phyloP scores from a whole-genome alignment of 2,888 invertebrate species.

The Diadromus collaris region DNA sequence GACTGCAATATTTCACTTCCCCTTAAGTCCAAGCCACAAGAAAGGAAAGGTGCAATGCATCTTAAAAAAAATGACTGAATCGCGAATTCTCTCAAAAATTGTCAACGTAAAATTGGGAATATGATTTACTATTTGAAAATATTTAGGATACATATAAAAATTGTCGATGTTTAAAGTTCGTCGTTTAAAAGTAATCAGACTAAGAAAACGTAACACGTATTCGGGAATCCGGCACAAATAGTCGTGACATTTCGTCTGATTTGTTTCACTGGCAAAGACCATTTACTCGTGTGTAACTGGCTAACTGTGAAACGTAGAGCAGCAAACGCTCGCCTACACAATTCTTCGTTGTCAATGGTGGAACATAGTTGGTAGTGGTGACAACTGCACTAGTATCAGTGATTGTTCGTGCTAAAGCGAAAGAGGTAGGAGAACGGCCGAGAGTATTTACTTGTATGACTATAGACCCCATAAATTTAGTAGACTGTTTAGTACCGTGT shows the following conservation, averaged over 20 bases:
- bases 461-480: constrained; percentile 17
- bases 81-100: no score
- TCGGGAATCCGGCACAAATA: neutral
- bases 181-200: no score
- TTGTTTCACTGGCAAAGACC: neutral
- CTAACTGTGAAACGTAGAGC: constrained; percentile 12
- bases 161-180: no score
- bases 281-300: neutral
- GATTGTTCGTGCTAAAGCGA: neutral
- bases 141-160: no score
- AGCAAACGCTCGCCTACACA: neutral
- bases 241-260: neutral
- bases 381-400: constrained; percentile 3
- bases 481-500: constrained; percentile 2
- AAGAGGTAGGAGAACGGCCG: constrained; percentile 15
- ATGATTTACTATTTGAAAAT: no score
- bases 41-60: no score
- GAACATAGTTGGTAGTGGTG: neutral
- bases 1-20: no score
- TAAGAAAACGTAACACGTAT: neutral
- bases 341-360: neutral
- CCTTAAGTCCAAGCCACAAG: no score
- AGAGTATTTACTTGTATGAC: constrained; percentile 27
- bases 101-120: no score
- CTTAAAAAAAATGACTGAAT: no score